phyloP scores from a whole-genome alignment of 2,113 vertebrate genomes.

The Chiloscyllium plagiosum region DNA sequence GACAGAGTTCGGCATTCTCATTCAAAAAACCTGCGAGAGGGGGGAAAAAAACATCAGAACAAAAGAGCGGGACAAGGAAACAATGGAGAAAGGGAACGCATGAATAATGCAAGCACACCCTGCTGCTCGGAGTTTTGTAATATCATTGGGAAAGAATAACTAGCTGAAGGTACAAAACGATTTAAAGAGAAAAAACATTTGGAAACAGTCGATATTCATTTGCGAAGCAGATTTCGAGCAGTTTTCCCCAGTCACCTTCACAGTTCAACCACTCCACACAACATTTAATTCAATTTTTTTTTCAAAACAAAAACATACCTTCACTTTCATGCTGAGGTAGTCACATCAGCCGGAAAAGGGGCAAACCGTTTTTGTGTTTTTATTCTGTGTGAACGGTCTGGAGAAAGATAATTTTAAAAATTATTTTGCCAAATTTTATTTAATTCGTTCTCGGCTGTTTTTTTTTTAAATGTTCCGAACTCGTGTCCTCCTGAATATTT shows the following conservation, averaged over 20 bases:
- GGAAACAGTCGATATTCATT: conserved; percentile 51
- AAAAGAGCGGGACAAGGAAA: conserved; percentile 65
- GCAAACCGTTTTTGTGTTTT: background rate
- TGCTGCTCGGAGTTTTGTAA: conserved; percentile 77
- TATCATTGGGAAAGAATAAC: conserved; percentile 66
- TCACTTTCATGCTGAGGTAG: background rate
- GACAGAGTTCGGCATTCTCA: conserved; percentile 64
- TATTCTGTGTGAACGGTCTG: background rate
- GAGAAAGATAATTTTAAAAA: no score
- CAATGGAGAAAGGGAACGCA: conserved; percentile 54
- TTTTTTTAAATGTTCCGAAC: background rate
- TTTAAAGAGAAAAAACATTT: conserved; percentile 49
- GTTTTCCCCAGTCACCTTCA: background rate
- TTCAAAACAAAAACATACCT: background rate
- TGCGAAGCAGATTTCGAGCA: conserved; percentile 44
- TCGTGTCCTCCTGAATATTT: background rate
- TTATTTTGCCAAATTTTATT: conserved; percentile 8
- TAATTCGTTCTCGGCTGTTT: background rate
- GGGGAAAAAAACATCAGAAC: conserved; percentile 60
- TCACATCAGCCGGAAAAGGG: background rate
- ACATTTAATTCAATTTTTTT: background rate
- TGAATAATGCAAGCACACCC: conserved; percentile 74
- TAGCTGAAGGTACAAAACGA: conserved; percentile 66
- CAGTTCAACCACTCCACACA: background rate
- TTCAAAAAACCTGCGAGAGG: conserved; percentile 61